Evolutionary conservation across 2,797 vertebrate species (phyloP).

Genomic region (Holocentrus rufus): DNA sequence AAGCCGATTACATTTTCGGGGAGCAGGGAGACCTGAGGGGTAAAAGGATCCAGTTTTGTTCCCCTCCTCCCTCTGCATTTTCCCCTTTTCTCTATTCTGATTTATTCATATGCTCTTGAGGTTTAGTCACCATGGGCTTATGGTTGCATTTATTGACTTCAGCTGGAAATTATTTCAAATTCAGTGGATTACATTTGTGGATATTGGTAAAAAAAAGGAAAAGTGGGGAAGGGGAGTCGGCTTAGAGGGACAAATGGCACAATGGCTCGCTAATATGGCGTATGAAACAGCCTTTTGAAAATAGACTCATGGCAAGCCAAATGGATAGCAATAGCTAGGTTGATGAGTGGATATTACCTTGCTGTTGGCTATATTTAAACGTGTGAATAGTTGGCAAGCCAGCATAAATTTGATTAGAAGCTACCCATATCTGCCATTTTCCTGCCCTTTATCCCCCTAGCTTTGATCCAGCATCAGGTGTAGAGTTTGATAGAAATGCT

Average conservation of each 20-base stretch:
- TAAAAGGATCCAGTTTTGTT: conserved; percentile 70
- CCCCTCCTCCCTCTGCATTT: conserved; percentile 32
- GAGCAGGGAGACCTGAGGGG: conserved; percentile 56
- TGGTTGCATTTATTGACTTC: conserved; percentile 73
- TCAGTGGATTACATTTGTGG: conserved; percentile 69
- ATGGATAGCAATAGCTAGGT: conserved; percentile 32
- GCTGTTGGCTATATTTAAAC: conserved; percentile 53
- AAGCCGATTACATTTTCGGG: conserved; percentile 78
- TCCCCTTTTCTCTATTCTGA: conserved; percentile 55
- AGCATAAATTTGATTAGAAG: conserved; percentile 50
- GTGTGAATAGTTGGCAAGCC: conserved; percentile 34
- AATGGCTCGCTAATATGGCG: conserved; percentile 32
- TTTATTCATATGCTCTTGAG: conserved; percentile 76
- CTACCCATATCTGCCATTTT: conserved; percentile 41
- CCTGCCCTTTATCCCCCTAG: conserved; percentile 40
- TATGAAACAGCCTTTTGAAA: conserved; percentile 30
- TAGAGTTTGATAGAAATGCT: conserved; percentile 44
- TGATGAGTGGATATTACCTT: conserved; percentile 59
- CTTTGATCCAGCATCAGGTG: conserved; percentile 53
- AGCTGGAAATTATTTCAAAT: conserved; percentile 76
- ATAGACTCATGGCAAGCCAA: conserved; percentile 38
- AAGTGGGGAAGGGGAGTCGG: conserved; percentile 36
- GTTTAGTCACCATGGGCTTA: conserved; percentile 68
- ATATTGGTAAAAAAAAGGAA: conserved; percentile 60
- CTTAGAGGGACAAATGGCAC: conserved; percentile 14